Evolutionary conservation across 1,140 invertebrate genomes (phyloP), one percentile per base, ranked within the genome.

Genomic region (Penaeus indicus): DNA sequence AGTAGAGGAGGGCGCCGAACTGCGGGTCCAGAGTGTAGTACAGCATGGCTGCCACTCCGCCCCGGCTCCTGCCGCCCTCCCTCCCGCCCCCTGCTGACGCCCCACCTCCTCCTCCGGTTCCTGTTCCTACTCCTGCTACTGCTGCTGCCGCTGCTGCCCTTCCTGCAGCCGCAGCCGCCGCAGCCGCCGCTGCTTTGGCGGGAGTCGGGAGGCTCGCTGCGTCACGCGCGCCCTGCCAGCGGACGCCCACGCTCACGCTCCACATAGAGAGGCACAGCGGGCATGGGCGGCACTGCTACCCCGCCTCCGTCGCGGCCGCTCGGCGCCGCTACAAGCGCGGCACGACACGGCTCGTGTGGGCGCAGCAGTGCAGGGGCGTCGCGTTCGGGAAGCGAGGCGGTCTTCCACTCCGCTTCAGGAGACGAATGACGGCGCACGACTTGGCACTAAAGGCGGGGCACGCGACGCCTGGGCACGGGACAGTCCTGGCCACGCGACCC

Each of bases 1-100:
- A 88, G 86, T 83, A 88, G 80, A 88, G 75, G 21, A 88, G 86
- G 69, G 86, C 86, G 80, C 72, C 83, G 69, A 88, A 88, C 69
- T 88, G 86, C 8, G 86, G 86, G n/a, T 88, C 86, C 18, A 88
- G 80, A 60, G 80, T 61, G 67, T 88, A 88, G 69, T 88, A 83
- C 67, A 88, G 67, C 86, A 88, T 88, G 25, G 69, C 80, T 27
- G 86, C 86, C 80, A 62, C 27, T 62, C 54, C 81, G 62, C 69
- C 25, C 42, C 25, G 42, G 18, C 63, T 38, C 7, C 64, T 78
- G 42, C 67, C 79, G 60, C 27, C 78, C 62, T 32, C 83, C 13
- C 63, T 54, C 47, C 22, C 78, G 27, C 67, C 79, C 69, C 63
- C 47, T 47, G 47, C 47, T 47, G 64, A 38, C 79, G 62, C 16